Percentiles rank a stretch among this genome's conserved stretches.
Evolutionary conservation across 2,113 vertebrate species (phyloP).

Genomic region (Pimephales promelas): DNA sequence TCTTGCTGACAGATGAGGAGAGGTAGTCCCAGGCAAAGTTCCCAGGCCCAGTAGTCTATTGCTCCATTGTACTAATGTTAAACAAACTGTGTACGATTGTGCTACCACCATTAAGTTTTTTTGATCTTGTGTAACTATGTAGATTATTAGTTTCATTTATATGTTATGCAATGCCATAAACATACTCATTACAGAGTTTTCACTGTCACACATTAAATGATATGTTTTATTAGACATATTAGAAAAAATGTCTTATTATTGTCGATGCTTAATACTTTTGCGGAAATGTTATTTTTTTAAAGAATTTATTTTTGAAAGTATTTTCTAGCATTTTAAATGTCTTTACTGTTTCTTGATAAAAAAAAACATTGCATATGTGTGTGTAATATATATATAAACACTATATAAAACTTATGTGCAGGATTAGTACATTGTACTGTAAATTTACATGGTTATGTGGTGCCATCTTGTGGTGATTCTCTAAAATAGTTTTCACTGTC

Average conservation of each 20-base stretch:
- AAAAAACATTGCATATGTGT: too few relatives aligned
- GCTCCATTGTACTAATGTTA: conserved; percentile 41
- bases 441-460: background rate
- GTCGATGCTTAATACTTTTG: background rate
- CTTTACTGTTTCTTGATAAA: background rate
- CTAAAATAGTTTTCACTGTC: background rate
- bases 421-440: background rate
- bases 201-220: background rate
- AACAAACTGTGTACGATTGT: conserved; percentile 37
- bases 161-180: background rate
- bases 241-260: background rate
- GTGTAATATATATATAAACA: too few relatives aligned
- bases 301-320: background rate
- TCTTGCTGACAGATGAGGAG: conserved; percentile 57
- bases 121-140: conserved; percentile 2
- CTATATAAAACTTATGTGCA: background rate
- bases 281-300: background rate
- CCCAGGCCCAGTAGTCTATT: conserved; percentile 51
- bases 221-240: background rate
- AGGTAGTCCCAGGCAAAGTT: conserved; percentile 51
- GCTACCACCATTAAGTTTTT: conserved; percentile 9
- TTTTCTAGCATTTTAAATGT: background rate
- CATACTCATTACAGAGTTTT: background rate
- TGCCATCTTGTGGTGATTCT: conserved; percentile 57
- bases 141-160: background rate